These are phyloP conservation scores for Enteromius anoplus DNA, from an alignment of 2,797 vertebrate species.

Conservation along the genomic window DNA sequence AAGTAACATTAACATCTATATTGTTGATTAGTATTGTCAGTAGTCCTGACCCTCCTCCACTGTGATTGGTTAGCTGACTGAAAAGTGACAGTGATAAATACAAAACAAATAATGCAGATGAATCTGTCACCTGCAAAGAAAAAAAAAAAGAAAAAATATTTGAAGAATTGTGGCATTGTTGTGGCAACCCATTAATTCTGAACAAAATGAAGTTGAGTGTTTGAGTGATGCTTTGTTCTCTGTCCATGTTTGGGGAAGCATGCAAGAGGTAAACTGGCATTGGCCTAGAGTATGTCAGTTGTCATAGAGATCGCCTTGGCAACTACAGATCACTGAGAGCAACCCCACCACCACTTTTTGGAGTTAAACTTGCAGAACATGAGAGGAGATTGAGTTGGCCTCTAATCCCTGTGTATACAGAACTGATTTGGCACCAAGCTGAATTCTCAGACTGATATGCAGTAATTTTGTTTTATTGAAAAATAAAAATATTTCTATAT, in stretches of 20 bases:
- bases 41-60: not conserved
- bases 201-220: not conserved
- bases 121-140: not conserved
- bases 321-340: slow-evolving; percentile 61
- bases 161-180: not conserved
- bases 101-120: not conserved
- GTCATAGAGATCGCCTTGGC: slow-evolving; percentile 73
- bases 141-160: no score
- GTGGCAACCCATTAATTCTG: not conserved
- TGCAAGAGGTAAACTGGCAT: slow-evolving; percentile 58
- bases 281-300: slow-evolving; percentile 68
- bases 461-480: not conserved
- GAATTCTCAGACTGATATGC: not conserved
- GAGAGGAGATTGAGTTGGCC: slow-evolving; percentile 24
- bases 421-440: slow-evolving; percentile 15
- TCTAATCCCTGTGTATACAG: slow-evolving; percentile 38
- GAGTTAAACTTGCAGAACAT: slow-evolving; percentile 43
- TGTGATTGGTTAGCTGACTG: not conserved
- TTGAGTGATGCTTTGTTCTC: slow-evolving; percentile 55
- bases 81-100: not conserved
- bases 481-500: not conserved
- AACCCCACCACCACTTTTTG: slow-evolving; percentile 42
- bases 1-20: no score
- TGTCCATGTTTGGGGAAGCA: slow-evolving; percentile 59
- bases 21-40: no score